A percentile compares a stretch with the other conserved stretches of the same genome.
These are phyloP conservation scores for Hydroisotoma schaefferi DNA, from an alignment of 2,888 invertebrate genomes.

Conservation along the genomic window DNA sequence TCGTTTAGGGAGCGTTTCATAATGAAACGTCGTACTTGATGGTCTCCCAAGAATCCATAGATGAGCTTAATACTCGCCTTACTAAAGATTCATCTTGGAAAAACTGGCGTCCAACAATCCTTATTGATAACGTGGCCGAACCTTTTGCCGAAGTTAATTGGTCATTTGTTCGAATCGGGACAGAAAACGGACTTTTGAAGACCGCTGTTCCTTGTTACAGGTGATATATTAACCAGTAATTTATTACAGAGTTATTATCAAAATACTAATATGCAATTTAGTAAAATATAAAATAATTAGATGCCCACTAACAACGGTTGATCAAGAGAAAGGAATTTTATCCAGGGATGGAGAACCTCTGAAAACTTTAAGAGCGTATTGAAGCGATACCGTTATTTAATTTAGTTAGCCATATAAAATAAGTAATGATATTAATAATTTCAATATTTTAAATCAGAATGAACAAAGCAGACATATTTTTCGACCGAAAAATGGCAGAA, in stretches of 20 bases:
- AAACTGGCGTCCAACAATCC: conserved; percentile 38
- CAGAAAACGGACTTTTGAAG: conserved; percentile 34
- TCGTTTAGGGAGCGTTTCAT: conserved; percentile 35
- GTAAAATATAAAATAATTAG: conserved; percentile 12
- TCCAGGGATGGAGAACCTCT: conserved; percentile 41
- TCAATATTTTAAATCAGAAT: conserved; percentile 15
- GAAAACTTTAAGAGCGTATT: conserved; percentile 31
- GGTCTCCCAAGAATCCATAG: conserved; percentile 35
- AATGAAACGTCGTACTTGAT: conserved; percentile 38
- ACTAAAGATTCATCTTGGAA: conserved; percentile 36
- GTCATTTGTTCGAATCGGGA: conserved; percentile 35
- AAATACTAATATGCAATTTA: background rate
- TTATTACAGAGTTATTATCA: conserved; percentile 3
- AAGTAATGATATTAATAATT: background rate
- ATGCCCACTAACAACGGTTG: conserved; percentile 37
- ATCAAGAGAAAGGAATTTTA: conserved; percentile 27
- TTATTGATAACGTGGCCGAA: conserved; percentile 33
- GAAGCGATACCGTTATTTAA: background rate
- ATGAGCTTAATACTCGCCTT: conserved; percentile 30
- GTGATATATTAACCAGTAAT: conserved; percentile 18
- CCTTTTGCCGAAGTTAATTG: conserved; percentile 41
- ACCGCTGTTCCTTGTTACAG: conserved; percentile 36
- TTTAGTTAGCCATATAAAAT: background rate
- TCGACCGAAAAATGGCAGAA: conserved; percentile 22
- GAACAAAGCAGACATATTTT: conserved; percentile 23